These are phyloP conservation scores for Cosmia pyralina DNA, from an alignment of 2,888 invertebrate species.

Conservation along the genomic window DNA sequence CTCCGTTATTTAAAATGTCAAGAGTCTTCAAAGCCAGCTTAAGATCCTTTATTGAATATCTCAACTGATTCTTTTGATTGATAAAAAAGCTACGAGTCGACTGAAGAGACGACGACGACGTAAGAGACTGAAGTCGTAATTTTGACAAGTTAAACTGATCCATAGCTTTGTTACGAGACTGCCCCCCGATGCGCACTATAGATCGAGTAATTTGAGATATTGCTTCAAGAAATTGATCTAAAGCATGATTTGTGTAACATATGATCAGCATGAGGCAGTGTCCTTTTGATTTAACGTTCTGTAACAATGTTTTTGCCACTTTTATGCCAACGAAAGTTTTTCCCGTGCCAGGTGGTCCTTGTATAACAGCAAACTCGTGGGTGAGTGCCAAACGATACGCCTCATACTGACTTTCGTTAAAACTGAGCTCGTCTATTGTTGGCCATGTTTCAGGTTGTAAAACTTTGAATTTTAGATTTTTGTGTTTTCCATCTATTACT, in stretches of 20 bases:
- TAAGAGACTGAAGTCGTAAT: conserved; percentile 62
- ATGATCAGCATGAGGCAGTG: conserved; percentile 92
- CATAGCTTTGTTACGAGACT: conserved; percentile 89
- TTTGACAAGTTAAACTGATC: conserved; percentile 84
- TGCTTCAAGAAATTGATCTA: conserved; percentile 95
- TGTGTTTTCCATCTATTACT: no score
- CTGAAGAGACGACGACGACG: not conserved
- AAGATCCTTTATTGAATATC: conserved; percentile 63
- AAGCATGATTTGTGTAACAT: conserved; percentile 95
- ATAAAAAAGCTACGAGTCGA: conserved; percentile 62
- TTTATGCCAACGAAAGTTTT: conserved; percentile 91
- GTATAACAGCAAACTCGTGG: no score
- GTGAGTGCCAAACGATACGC: conserved; percentile 90
- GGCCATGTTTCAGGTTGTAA: conserved; percentile 86
- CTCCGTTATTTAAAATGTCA: conserved; percentile 72
- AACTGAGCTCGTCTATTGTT: conserved; percentile 76
- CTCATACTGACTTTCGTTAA: conserved; percentile 84
- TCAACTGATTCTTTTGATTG: conserved; percentile 69
- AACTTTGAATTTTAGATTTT: conserved; percentile 67
- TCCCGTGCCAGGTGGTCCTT: no score
- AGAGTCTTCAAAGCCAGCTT: conserved; percentile 69
- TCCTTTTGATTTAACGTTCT: conserved; percentile 82
- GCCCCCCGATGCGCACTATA: conserved; percentile 93
- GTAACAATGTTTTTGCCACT: conserved; percentile 92
- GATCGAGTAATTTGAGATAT: conserved; percentile 89